Evolutionary conservation across 2,113 vertebrate species (phyloP), one percentile per base, ranked within the genome.

Genomic region (Eleginops maclovinus): DNA sequence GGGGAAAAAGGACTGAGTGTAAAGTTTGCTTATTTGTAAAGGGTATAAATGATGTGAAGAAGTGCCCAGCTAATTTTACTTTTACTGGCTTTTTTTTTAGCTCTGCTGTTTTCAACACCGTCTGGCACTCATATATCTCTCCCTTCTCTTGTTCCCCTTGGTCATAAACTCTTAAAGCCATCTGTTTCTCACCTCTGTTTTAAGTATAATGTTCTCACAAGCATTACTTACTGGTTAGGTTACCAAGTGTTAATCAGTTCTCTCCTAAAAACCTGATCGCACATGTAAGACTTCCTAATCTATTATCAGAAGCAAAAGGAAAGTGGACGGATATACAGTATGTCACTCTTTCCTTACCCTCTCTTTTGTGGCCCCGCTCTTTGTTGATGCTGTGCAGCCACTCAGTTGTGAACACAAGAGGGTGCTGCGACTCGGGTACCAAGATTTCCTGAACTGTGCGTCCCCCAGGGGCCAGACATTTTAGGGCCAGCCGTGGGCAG

Each of bases 361-460:
- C 94, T 81, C 95, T 94, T 19, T 95, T 95, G 68, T 94, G 93
- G 12, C 96, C 95, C 1, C 96, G 94, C 71, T 98, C 97, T 82
- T 96, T 97, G 90, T 97, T 98, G 89, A 98, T 72, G 28, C 96
- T 94, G 72, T 97, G 96, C 51, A 98, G 93, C 96, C 97, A 97
- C 93, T 97, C 96, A 0, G 94, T 94, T 65, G 95, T 97, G 87
- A 98, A 98, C 10, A 98, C 93, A 43, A 97, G 95, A 8, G 95
- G 91, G 82, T 96, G 96, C 86, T 96, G 95, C 16, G 96, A 95
- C 79, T 94, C 94, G 1, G 95, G 93, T 53, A 98, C 95, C 22
- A 96, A 91, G 40, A 96, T 88, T 85, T 97, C 96, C 85, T 97
- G 96, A 4, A 97, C 95, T 0, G 95, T 95, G 13, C 96, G 95